Base-by-base conservation (phyloP, 2,797 vertebrate genomes). In the Microctenopoma steveboyesi region DNA sequence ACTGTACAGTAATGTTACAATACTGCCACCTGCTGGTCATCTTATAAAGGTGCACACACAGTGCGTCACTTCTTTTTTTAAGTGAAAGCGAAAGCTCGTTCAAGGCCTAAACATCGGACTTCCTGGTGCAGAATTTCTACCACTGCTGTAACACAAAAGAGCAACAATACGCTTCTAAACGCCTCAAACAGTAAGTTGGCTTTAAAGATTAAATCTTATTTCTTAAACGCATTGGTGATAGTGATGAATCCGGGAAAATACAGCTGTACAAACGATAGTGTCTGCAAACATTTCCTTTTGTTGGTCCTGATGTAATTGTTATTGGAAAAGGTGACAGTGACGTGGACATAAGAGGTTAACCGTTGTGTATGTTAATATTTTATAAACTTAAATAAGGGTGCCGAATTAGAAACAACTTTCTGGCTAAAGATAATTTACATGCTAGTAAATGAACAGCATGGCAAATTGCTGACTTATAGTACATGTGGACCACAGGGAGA, bases 11-110 rank as follows among this genome's bases (percentile, higher is more conserved):
- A 25, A 1, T 28, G 42, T 22, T 0, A 3, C 57, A 61, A 65
- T 12, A 48, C 50, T 65, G 69, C 60, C 86, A 71, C 14, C 89
- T 90, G 49, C 57, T 69, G 89, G 81, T 59, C 14, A 55, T 0
- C 5, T 3, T 0, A 0, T 1, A n/a, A 13, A 4, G 75, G 0
- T 60, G 55, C 75, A 70, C 0, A 25, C 0, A 7, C 0, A 6
- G 2, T 8, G 39, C n/a, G 0, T 30, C 27, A 54, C n/a, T 2
- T 13, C 0, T 4, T 0, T 1, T 14, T 1, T 0, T 2, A 75
- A 65, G 30, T 30, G 72, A 89, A 87, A 89, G 59, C 2, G 45
- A 84, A 87, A 86, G 59, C 4, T 5, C 33, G 7, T 28, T 14
- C 0, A n/a, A 15, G 0, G 0, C n/a, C 1, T 2, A 3, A 48